phyloP scores from a whole-genome alignment of 2,797 vertebrate genomes.

The Semaprochilodus insignis region DNA sequence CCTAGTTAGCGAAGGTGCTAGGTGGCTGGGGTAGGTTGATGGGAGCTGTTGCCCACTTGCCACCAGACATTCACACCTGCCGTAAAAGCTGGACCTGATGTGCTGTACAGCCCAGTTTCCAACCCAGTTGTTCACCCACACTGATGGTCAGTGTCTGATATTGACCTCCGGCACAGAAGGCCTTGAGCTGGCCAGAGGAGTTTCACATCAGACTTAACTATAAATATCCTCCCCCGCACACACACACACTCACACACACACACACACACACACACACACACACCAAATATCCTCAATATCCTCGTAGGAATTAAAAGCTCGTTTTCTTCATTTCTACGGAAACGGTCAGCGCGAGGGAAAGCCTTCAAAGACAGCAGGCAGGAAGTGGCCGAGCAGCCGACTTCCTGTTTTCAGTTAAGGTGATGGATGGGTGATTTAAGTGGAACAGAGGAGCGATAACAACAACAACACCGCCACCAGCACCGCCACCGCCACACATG shows the following conservation, averaged over 20 bases:
- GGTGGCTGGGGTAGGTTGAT: too few relatives aligned
- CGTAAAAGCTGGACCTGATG: too few relatives aligned
- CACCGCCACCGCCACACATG: not conserved
- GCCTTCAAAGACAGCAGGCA: conserved; percentile 77
- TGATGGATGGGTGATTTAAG: conserved; percentile 83
- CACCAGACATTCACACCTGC: too few relatives aligned
- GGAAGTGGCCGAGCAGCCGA: conserved; percentile 79
- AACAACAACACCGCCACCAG: not conserved
- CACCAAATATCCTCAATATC: conserved; percentile 8
- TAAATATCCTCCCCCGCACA: conserved; percentile 20
- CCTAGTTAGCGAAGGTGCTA: too few relatives aligned
- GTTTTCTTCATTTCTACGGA: conserved; percentile 68
- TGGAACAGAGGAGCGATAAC: conserved; percentile 58
- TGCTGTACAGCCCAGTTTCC: too few relatives aligned
- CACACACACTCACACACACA: not conserved
- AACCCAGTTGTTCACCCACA: not conserved
- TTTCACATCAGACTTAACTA: conserved; percentile 19
- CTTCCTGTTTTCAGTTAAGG: conserved; percentile 84
- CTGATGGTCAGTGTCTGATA: not conserved
- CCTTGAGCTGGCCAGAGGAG: not conserved
- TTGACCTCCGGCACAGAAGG: not conserved
- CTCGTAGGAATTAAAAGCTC: conserved; percentile 64
- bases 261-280: not conserved
- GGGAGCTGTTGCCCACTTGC: too few relatives aligned
- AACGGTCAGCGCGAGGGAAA: conserved; percentile 63